A percentile compares a stretch with the other conserved stretches of the same genome.
Conservation (phyloP, 2,888 invertebrate genomes). For the Limnephilus lunatus region DNA sequence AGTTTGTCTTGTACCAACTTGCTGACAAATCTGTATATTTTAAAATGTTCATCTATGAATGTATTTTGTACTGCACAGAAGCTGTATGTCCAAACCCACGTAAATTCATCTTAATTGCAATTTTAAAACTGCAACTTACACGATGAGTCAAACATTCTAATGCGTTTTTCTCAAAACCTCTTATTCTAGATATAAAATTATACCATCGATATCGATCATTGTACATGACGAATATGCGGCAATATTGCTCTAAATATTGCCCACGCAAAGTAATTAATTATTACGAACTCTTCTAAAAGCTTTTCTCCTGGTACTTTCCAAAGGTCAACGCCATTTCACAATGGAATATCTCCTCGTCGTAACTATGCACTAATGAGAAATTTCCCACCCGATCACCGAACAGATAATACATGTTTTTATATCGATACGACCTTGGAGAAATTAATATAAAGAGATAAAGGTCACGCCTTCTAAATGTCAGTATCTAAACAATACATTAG, state of each 20-base stretch:
- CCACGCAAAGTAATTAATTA: background rate
- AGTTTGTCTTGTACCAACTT: too few species aligned
- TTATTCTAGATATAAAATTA: too few species aligned
- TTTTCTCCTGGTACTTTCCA: slow-evolving; percentile 2
- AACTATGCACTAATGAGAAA: background rate
- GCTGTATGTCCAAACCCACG: too few species aligned
- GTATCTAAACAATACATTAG: background rate
- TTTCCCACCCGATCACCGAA: background rate
- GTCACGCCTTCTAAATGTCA: background rate
- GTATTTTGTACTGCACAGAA: too few species aligned
- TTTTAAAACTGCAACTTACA: too few species aligned
- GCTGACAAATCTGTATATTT: too few species aligned
- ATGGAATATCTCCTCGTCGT: background rate
- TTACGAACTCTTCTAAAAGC: background rate
- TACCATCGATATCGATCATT: background rate
- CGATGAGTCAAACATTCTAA: too few species aligned
- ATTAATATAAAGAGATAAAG: background rate
- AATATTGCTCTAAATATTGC: background rate
- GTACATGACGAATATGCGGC: background rate
- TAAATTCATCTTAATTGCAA: too few species aligned
- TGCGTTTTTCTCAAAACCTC: too few species aligned
- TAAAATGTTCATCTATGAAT: too few species aligned
- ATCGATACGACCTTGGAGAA: background rate
- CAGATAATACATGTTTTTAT: background rate
- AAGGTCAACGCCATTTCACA: slow-evolving; percentile 2